Evolutionary conservation across 1,140 invertebrate species (phyloP).

Genomic region (Tetragonula clypearis): DNA sequence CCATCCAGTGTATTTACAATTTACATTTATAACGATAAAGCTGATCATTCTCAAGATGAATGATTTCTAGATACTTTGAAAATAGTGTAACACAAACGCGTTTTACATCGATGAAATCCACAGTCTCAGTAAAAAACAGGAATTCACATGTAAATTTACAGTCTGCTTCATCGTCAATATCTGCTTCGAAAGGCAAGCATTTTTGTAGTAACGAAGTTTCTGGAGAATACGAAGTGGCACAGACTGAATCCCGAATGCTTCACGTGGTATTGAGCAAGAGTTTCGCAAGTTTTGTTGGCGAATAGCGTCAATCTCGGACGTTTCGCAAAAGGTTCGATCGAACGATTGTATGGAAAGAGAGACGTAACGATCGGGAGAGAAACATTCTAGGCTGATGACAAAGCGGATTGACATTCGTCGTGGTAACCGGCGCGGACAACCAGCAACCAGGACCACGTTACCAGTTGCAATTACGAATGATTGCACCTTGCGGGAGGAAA

Average conservation of each 20-base stretch:
- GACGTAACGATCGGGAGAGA: neutral
- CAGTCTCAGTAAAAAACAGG: no score
- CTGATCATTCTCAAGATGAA: neutral
- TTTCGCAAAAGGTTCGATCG: neutral
- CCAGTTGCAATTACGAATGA: slow-evolving; percentile 52
- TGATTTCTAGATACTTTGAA: neutral
- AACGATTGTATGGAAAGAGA: no score
- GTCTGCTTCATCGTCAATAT: neutral
- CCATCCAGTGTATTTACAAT: neutral
- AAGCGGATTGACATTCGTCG: slow-evolving; percentile 51
- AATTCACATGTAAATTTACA: neutral
- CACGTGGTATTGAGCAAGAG: neutral
- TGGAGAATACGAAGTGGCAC: neutral
- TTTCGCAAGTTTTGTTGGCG: neutral
- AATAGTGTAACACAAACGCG: neutral
- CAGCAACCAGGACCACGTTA: slow-evolving; percentile 36
- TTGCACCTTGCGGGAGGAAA: slow-evolving; percentile 52
- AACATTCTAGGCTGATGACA: slow-evolving; percentile 50
- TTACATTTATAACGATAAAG: neutral
- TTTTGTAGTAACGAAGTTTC: neutral
- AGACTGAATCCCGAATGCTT: neutral
- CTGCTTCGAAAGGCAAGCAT: neutral
- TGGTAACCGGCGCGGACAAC: slow-evolving; percentile 10
- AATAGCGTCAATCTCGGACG: neutral
- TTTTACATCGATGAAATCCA: neutral